Conservation (phyloP, 2,888 invertebrate genomes). For the Acholoe squamosa region DNA sequence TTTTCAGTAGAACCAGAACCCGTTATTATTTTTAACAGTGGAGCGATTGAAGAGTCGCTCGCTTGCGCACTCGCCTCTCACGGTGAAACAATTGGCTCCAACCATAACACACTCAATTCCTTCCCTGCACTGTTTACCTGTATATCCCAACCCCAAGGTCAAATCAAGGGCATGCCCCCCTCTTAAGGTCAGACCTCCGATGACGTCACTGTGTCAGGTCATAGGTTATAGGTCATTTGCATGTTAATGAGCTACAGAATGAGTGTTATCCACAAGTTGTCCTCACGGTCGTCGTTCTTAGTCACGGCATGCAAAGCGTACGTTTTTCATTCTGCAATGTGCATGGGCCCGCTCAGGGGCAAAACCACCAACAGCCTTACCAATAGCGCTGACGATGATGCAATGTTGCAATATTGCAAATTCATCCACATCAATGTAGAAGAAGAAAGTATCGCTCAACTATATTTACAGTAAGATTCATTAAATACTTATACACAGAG, state of each 20-base stretch:
- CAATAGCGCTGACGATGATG: not conserved
- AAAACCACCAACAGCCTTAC: not conserved
- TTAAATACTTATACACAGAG: not conserved
- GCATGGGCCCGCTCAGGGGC: constrained; percentile 35
- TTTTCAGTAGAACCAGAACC: constrained; percentile 26
- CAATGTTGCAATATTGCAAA: not conserved
- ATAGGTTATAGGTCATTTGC: constrained; percentile 50
- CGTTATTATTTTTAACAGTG: not conserved
- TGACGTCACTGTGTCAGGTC: constrained; percentile 61
- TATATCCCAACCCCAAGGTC: constrained; percentile 52
- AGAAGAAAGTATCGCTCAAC: not conserved
- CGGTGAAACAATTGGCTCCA: not conserved
- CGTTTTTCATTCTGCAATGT: constrained; percentile 47
- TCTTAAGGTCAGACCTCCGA: constrained; percentile 59
- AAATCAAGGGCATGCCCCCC: constrained; percentile 50
- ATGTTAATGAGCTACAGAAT: constrained; percentile 59
- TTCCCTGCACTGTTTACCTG: constrained; percentile 50
- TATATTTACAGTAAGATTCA: constrained; percentile 7
- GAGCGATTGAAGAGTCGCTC: not conserved
- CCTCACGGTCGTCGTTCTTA: constrained; percentile 21
- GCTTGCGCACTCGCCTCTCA: not conserved
- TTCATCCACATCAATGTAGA: not conserved
- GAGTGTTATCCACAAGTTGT: constrained; percentile 48
- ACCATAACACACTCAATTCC: not conserved
- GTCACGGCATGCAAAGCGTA: constrained; percentile 39